Evolutionary conservation across 1,140 invertebrate genomes (phyloP).

Genomic region (Oscheius sp.): DNA sequence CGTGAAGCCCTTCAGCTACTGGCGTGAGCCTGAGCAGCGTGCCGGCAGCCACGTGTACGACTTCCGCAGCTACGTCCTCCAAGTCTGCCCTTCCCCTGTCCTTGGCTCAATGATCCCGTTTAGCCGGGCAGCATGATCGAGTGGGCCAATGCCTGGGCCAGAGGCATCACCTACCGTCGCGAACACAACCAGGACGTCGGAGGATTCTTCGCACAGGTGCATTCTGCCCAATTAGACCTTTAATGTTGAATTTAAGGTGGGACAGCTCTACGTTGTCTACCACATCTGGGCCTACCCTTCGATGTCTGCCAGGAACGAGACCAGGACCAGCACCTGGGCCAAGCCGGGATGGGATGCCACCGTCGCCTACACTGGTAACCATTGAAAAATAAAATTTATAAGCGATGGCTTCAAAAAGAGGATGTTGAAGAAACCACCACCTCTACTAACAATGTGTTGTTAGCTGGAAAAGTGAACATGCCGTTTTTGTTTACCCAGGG

Average conservation of each 20-base stretch:
- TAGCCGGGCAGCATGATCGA: slow-evolving; percentile 61
- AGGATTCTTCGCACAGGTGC: slow-evolving; percentile 57
- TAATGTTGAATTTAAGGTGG: slow-evolving; percentile 35
- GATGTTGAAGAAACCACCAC: no score
- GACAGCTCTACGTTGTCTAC: slow-evolving; percentile 60
- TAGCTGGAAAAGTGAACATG: no score
- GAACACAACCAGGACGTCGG: slow-evolving; percentile 60
- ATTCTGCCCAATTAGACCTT: no score
- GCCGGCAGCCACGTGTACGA: slow-evolving; percentile 55
- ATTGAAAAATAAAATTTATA: no score
- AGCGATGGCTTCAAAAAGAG: no score
- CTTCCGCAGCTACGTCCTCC: slow-evolving; percentile 56
- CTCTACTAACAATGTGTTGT: no score
- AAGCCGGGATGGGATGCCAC: slow-evolving; percentile 60
- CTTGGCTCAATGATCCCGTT: slow-evolving; percentile 25
- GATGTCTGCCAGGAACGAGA: slow-evolving; percentile 50
- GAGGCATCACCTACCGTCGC: slow-evolving; percentile 57
- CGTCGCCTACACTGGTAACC: slow-evolving; percentile 58
- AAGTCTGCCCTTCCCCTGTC: slow-evolving; percentile 41
- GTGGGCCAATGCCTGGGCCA: slow-evolving; percentile 60
- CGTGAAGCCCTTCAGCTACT: slow-evolving; percentile 52
- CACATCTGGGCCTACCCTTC: slow-evolving; percentile 59
- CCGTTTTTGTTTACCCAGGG: no score
- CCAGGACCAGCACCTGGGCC: slow-evolving; percentile 56
- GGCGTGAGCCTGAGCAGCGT: slow-evolving; percentile 54